phyloP scores from a whole-genome alignment of 2,113 vertebrate species.

The Pygoscelis antarcticus region DNA sequence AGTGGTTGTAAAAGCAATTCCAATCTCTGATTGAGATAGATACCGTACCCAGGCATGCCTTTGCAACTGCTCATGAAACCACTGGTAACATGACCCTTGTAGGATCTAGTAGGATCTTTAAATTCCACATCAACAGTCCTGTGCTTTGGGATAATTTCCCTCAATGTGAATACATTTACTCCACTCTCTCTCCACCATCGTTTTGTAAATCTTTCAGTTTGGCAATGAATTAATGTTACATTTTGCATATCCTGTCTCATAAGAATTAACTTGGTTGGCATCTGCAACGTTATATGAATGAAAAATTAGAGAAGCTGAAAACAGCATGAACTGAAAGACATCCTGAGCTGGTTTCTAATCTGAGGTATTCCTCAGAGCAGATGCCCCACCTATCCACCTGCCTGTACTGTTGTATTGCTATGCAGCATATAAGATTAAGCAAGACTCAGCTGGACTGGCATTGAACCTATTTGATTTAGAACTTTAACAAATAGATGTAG shows the following conservation, averaged over 20 bases:
- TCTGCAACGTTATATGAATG: background rate
- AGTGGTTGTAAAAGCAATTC: background rate
- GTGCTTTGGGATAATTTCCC: background rate
- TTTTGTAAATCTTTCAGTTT: background rate
- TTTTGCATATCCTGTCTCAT: background rate
- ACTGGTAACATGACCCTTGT: background rate
- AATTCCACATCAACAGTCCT: background rate
- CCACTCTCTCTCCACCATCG: accelerated
- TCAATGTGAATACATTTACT: background rate
- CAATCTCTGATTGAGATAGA: background rate
- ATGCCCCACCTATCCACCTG: background rate
- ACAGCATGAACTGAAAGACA: background rate
- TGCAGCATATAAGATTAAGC: background rate
- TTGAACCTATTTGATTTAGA: background rate
- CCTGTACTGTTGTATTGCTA: background rate
- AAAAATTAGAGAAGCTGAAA: background rate
- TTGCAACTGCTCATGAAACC: background rate
- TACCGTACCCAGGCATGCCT: background rate
- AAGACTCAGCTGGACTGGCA: background rate
- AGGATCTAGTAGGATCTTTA: background rate
- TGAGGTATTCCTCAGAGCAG: background rate
- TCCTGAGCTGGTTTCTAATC: background rate
- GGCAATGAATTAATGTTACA: background rate
- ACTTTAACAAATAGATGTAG: background rate
- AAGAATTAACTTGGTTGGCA: background rate